Evolutionary conservation across 2,113 vertebrate genomes (phyloP), one percentile per base, ranked within the genome.

Genomic region (Phainopepla nitens): DNA sequence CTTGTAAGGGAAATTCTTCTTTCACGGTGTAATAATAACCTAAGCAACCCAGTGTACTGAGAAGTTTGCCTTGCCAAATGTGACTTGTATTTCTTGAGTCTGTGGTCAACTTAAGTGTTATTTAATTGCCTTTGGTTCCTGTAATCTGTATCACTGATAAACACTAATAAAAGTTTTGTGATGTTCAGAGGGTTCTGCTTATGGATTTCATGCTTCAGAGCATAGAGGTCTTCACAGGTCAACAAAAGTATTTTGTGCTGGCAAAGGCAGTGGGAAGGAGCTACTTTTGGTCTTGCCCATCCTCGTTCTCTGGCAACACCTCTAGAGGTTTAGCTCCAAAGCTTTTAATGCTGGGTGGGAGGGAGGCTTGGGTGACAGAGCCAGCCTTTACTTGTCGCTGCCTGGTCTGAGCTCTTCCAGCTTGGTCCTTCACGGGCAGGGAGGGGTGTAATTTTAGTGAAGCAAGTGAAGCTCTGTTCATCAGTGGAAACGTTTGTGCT

Each of bases 91-190:
- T 97, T 97, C 97, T 98, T 96, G 95, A 98, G 96, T 98, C 97
- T 97, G 97, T 98, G 97, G 96, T 98, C 97, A 95, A 94, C 97
- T 98, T 98, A 92, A 95, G 72, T 98, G 97, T 98, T 98, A 98
- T 97, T 98, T 98, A 98, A 98, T 98, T 98, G 96, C 95, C 97
- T 98, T 98, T 98, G 97, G 96, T 97, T 98, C 97, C 95, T 97
- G 97, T 98, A 98, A 97, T 97, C 97, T 96, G 77, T 98, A 97
- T 98, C 97, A 97, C 98, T 97, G 97, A 96, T 89, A 97, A 97
- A 97, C 97, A 98, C 97, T 98, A 98, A 98, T 98, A 98, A 98
- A 98, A 95, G 94, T 97, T 97, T 97, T 98, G 98, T 98, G 97
- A 95, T 97, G 97, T 98, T 97, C 90, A 61, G 94, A 98, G 97